phyloP scores from a whole-genome alignment of 2,797 vertebrate genomes.

The Muscicapa comitata region DNA sequence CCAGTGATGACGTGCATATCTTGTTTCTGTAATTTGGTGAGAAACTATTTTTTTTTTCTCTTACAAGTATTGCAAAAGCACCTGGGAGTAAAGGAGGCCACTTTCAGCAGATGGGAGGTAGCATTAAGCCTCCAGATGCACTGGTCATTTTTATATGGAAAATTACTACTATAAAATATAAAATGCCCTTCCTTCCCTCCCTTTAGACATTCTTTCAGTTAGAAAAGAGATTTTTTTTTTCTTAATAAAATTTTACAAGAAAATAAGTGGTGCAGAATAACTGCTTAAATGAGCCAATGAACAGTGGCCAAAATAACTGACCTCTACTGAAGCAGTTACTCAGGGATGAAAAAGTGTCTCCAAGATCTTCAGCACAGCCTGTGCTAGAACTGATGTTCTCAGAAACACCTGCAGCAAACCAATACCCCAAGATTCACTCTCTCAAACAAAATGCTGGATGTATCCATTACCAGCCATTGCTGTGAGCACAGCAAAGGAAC shows the following conservation, averaged over 20 bases:
- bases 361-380: not conserved
- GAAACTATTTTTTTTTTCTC: not conserved
- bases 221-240: not conserved
- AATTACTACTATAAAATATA: not conserved
- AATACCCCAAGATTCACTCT: not conserved
- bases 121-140: not conserved
- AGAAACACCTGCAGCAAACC: not conserved
- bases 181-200: not conserved
- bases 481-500: not conserved
- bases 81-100: not conserved
- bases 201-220: not conserved
- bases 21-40: not conserved
- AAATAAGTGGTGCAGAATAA: not conserved
- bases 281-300: not conserved
- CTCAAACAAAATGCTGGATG: not conserved
- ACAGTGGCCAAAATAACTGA: not conserved
- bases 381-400: not conserved
- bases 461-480: not conserved
- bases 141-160: not conserved
- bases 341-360: not conserved
- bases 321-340: not conserved
- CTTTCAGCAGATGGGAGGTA: not conserved
- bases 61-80: not conserved
- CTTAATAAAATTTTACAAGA: not conserved
- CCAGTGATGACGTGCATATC: not conserved